Conservation (phyloP, 35 echinoderm and acorn worm species). For the Amphiura filiformis region DNA sequence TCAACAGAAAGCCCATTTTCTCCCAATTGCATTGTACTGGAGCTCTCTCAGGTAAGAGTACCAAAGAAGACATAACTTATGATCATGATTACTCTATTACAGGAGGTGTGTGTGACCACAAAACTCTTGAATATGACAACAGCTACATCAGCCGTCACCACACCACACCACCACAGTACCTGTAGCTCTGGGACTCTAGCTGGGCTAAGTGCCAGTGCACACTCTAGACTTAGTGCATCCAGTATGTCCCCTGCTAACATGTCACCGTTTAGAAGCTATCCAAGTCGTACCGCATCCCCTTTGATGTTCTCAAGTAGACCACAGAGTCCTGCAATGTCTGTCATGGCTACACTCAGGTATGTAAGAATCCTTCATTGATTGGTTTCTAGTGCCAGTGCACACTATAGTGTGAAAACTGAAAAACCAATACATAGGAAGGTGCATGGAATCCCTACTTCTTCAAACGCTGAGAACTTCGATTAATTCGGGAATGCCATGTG, state of each 20-base stretch:
- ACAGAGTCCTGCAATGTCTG: conserved; percentile 72
- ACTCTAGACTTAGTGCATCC: conserved; percentile 75
- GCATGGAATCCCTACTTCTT: too few species aligned
- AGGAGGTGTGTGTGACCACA: conserved; percentile 61
- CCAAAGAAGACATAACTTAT: too few species aligned
- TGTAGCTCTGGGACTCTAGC: conserved; percentile 67
- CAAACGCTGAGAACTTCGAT: too few species aligned
- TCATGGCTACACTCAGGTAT: conserved; percentile 52
- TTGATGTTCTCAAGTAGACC: conserved; percentile 55
- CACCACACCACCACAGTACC: conserved; percentile 55
- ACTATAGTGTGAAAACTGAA: too few species aligned
- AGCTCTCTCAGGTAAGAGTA: too few species aligned
- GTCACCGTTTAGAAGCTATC: conserved; percentile 55
- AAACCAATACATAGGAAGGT: too few species aligned
- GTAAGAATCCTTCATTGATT: background rate
- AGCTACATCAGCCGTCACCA: conserved; percentile 25
- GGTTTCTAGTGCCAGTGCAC: too few species aligned
- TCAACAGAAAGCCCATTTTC: too few species aligned
- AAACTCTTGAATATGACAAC: conserved; percentile 45
- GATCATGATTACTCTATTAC: too few species aligned
- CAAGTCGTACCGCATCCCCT: conserved; percentile 64
- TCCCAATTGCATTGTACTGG: too few species aligned
- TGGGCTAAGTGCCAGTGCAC: conserved; percentile 79
- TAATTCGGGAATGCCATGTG: too few species aligned
- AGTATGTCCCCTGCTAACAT: conserved; percentile 56